Evolutionary conservation across 2,888 invertebrate genomes (phyloP), one percentile per base, ranked within the genome.

Genomic region (Gasteruption jaculator): DNA sequence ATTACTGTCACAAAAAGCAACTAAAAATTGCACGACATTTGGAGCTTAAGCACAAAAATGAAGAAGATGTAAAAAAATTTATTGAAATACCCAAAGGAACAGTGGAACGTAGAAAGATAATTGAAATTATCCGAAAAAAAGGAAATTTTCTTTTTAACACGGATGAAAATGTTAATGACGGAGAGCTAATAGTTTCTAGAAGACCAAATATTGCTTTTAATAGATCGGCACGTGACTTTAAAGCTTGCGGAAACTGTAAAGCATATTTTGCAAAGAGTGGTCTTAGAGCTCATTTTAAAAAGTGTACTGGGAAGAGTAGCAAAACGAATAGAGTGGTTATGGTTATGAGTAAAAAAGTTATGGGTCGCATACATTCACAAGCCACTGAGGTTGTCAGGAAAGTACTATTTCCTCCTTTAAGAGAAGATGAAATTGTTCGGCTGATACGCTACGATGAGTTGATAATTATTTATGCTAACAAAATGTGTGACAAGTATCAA

Each of bases 91-190:
- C 45, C 2, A 43, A 42, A 22, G 41, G 32, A 3, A 31, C 4
- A 8, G 3, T 1, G 2, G 50, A 50, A 24, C 38, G 48, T 2
- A 14, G 16, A 20, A 10, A 26, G 3, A 31, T 53, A 5, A 49
- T 54, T n/a, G 39, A 38, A 5, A 27, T 38, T 10, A 38, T 54
- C 14, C 38, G 51, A 2, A 51, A 49, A 22, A 50, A 45, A 31
- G 53, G 53, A 22, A 49, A 47, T 41, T 51, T 48, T 27, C 5
- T 51, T 5, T 52, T 43, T 21, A 56, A 54, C 22, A 51, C 51
- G 1, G 20, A 37, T 16, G 15, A 16, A 7, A 41, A 49, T 34
- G 43, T 36, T 18, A 55, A 55, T 32, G 36, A 47, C 3, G 55
- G 52, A 8, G 38, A 46, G 12, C 25, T 57, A 6, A 49, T 57